These are phyloP conservation scores for Montipora efflorescens DNA, from an alignment of 64 coral and sea anemone genomes.

Conservation along the genomic window DNA sequence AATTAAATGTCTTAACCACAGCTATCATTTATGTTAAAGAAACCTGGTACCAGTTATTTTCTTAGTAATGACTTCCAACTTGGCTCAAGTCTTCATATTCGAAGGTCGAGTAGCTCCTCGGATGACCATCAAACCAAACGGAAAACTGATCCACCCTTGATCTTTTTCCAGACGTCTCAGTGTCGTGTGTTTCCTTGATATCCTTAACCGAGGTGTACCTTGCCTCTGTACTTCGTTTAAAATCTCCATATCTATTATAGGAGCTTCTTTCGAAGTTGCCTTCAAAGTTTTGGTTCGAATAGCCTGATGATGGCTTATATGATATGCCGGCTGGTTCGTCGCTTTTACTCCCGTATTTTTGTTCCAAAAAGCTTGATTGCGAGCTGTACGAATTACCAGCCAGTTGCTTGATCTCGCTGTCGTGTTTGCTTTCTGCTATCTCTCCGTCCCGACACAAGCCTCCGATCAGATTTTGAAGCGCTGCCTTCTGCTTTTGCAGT, in stretches of 20 bases:
- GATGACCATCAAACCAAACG: neutral
- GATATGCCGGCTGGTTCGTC: neutral
- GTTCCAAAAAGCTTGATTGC: neutral
- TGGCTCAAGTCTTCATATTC: neutral
- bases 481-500: conserved; percentile 58
- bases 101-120: neutral
- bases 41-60: no score
- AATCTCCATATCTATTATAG: neutral
- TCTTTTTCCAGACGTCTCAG: neutral
- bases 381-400: neutral
- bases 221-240: neutral
- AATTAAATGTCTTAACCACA: no score
- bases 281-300: neutral
- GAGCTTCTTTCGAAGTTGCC: neutral
- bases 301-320: neutral
- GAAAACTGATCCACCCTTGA: neutral
- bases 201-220: neutral
- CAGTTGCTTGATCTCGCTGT: neutral
- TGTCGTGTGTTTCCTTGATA: neutral
- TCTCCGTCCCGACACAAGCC: conserved; percentile 24
- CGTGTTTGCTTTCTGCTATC: neutral
- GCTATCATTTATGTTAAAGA: no score
- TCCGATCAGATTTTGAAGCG: conserved; percentile 62
- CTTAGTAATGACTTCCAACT: no score
- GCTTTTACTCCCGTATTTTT: neutral